A percentile compares a stretch with the other conserved stretches of the same genome.
These are phyloP conservation scores for Coendou prehensilis DNA, from an alignment of 2,797 vertebrate species.

Conservation along the genomic window DNA sequence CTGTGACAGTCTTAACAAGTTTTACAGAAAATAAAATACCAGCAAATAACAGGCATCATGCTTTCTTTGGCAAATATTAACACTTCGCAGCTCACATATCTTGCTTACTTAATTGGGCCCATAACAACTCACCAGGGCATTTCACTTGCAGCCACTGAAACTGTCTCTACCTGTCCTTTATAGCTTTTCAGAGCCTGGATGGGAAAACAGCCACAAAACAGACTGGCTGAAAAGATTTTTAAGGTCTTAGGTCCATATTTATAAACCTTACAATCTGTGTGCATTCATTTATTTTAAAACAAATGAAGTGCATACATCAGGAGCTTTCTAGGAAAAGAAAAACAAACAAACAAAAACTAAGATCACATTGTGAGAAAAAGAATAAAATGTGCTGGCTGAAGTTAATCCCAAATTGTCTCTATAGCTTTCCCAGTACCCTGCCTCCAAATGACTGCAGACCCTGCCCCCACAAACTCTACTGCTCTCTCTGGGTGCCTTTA, in stretches of 20 bases:
- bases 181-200: slow-evolving; percentile 74
- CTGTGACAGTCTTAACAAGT: slow-evolving; percentile 79
- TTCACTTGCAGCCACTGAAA: slow-evolving; percentile 81
- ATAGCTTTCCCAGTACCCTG: background rate
- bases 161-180: slow-evolving; percentile 75
- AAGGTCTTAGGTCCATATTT: slow-evolving; percentile 78
- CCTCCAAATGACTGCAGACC: background rate
- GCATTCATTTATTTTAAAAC: slow-evolving; percentile 83
- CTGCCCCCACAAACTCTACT: background rate
- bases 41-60: slow-evolving; percentile 82
- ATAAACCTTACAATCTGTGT: slow-evolving; percentile 78
- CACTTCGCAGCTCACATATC: slow-evolving; percentile 73
- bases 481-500: background rate
- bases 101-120: slow-evolving; percentile 80
- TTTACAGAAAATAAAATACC: slow-evolving; percentile 81
- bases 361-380: background rate
- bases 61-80: slow-evolving; percentile 83
- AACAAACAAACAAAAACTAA: slow-evolving; percentile 28
- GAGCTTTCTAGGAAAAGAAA: slow-evolving; percentile 63
- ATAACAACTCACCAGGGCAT: slow-evolving; percentile 72
- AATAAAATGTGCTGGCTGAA: background rate
- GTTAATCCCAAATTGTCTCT: slow-evolving; percentile 17
- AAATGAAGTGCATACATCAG: slow-evolving; percentile 84
- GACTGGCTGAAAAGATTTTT: slow-evolving; percentile 78
- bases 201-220: slow-evolving; percentile 68